Percentiles rank a stretch among this genome's conserved stretches.
Evolutionary conservation across 1,140 invertebrate genomes (phyloP).

Genomic region (Conopomorpha cramerella): DNA sequence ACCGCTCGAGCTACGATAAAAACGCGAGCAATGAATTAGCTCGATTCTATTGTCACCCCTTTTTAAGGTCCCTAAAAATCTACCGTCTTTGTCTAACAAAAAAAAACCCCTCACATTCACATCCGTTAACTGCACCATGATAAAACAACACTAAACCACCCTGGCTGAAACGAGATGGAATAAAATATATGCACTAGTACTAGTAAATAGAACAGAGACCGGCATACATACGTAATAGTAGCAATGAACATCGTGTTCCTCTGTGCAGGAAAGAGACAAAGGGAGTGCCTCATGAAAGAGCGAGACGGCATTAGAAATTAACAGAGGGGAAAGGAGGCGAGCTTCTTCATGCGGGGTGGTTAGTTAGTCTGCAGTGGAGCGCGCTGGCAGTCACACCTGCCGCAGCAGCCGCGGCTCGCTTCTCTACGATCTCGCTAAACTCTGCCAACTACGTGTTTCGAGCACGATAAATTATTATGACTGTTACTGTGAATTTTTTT

Average conservation of each 20-base stretch:
- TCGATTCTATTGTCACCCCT: conserved; percentile 58
- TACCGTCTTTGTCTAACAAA: conserved; percentile 59
- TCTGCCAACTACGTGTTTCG: no score
- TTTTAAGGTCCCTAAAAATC: conserved; percentile 57
- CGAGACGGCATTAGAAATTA: conserved; percentile 46
- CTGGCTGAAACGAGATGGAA: conserved; percentile 59
- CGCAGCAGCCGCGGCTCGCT: conserved; percentile 30
- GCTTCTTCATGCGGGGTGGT: conserved; percentile 57
- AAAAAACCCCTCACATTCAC: conserved; percentile 53
- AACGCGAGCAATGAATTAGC: conserved; percentile 57
- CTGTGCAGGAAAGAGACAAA: conserved; percentile 34
- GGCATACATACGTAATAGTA: conserved; percentile 40
- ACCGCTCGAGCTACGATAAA: conserved; percentile 52
- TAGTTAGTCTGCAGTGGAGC: conserved; percentile 52
- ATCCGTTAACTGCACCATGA: conserved; percentile 59
- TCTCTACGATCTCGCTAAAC: no score
- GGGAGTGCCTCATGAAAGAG: conserved; percentile 32
- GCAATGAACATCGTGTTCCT: conserved; percentile 31
- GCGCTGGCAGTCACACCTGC: no score
- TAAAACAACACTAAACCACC: conserved; percentile 54
- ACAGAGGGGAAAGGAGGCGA: conserved; percentile 51
- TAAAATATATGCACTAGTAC: conserved; percentile 59
- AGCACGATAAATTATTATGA: no score
- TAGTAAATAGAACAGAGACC: conserved; percentile 54
- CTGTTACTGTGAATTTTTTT: no score